Evolutionary conservation across 2,113 vertebrate genomes (phyloP).

Genomic region (Chitala chitala): DNA sequence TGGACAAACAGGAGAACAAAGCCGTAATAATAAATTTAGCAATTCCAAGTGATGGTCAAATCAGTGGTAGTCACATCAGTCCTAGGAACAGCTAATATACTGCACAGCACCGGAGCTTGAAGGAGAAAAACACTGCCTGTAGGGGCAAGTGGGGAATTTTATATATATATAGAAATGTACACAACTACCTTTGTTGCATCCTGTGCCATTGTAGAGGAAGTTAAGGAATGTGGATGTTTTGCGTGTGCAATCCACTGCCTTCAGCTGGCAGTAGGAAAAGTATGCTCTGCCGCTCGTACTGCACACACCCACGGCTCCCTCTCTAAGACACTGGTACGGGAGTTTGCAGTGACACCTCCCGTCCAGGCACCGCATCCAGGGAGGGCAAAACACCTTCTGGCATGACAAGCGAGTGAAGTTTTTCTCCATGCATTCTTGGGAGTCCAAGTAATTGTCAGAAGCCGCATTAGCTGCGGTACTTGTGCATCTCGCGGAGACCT

Average conservation of each 20-base stretch:
- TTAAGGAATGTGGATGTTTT: slow-evolving; percentile 53
- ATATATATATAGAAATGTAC: no score
- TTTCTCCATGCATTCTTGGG: slow-evolving; percentile 52
- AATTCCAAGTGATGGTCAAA: no score
- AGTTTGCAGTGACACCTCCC: slow-evolving; percentile 68
- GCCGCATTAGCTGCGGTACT: background rate
- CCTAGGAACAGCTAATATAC: no score
- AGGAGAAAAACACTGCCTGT: no score
- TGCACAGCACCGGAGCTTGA: no score
- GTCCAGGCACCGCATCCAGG: slow-evolving; percentile 68
- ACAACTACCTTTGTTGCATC: slow-evolving; percentile 44
- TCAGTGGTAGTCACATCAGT: no score
- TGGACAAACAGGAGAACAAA: no score
- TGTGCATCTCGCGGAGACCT: background rate
- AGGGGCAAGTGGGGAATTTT: no score
- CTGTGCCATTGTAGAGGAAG: slow-evolving; percentile 18
- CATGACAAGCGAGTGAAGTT: slow-evolving; percentile 65
- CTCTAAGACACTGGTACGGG: slow-evolving; percentile 72
- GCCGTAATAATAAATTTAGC: no score
- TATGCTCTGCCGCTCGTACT: slow-evolving; percentile 34
- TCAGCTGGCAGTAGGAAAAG: slow-evolving; percentile 67
- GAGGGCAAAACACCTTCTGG: slow-evolving; percentile 70
- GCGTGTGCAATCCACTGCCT: slow-evolving; percentile 61
- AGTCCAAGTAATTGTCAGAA: background rate
- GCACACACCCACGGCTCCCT: slow-evolving; percentile 45